phyloP scores from a whole-genome alignment of 2,888 invertebrate species.

The Steromphala cineraria region DNA sequence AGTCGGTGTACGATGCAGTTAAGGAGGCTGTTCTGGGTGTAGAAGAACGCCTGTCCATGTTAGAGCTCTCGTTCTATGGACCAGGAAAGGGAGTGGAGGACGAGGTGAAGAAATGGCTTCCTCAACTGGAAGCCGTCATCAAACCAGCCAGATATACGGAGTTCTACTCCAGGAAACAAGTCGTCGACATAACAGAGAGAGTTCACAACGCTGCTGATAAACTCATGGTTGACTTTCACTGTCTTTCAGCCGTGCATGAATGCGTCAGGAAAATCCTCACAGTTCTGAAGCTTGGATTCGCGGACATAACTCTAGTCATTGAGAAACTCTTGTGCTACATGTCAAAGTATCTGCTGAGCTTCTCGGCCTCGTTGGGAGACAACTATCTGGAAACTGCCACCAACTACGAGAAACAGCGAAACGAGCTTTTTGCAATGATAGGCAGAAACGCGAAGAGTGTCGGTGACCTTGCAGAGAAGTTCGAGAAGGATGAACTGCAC shows the following conservation, averaged over 20 bases:
- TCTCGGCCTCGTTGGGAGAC: constrained; percentile 55
- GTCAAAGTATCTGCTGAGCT: constrained; percentile 65
- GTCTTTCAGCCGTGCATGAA: constrained; percentile 20
- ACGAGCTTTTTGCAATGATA: constrained; percentile 55
- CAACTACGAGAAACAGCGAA: constrained; percentile 63
- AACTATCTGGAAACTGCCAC: constrained; percentile 62
- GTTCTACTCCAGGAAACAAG: constrained; percentile 47
- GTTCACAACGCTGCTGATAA: constrained; percentile 33
- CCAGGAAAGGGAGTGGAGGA: constrained; percentile 48
- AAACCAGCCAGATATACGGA: constrained; percentile 49
- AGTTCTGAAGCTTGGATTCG: constrained; percentile 53
- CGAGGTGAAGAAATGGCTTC: constrained; percentile 58
- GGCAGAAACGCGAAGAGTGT: constrained; percentile 55
- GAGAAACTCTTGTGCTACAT: constrained; percentile 53
- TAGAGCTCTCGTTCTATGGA: constrained; percentile 57
- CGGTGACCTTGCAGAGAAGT: constrained; percentile 58
- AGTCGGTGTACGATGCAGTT: constrained; percentile 59
- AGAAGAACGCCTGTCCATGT: constrained; percentile 47
- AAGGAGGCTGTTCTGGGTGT: constrained; percentile 49
- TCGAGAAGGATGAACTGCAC: constrained; percentile 57
- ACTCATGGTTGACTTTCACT: constrained; percentile 28
- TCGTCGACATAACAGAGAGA: constrained; percentile 48
- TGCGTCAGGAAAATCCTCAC: constrained; percentile 23
- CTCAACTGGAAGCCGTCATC: constrained; percentile 47
- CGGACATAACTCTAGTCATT: constrained; percentile 52